Percentiles rank a stretch among this genome's conserved stretches.
These are phyloP conservation scores for Manis crassicaudata DNA, from an alignment of 2,797 vertebrate genomes.

Conservation along the genomic window DNA sequence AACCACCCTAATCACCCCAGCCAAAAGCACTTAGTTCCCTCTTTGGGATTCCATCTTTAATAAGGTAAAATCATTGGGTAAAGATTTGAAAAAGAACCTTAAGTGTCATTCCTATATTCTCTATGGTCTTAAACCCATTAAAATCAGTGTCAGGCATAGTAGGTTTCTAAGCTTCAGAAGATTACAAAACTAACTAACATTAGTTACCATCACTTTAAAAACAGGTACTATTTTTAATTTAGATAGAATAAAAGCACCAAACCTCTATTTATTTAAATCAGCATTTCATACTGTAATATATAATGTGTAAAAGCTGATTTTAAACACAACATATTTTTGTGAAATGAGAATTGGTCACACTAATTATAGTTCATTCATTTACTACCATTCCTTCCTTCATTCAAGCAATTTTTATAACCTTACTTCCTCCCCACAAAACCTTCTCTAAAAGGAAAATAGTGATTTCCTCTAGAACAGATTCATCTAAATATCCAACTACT, in stretches of 20 bases:
- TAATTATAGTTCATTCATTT: slow-evolving; percentile 8
- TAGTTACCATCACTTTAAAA: not conserved
- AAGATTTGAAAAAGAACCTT: not conserved
- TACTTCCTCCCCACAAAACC: not conserved
- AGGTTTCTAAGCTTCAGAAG: not conserved
- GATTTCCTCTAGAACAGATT: slow-evolving; percentile 9
- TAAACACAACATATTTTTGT: not conserved
- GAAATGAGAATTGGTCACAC: not conserved
- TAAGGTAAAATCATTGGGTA: not conserved
- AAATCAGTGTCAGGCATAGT: not conserved
- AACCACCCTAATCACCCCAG: not conserved
- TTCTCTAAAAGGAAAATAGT: slow-evolving; percentile 14
- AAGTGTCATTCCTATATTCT: not conserved
- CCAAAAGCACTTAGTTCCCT: not conserved
- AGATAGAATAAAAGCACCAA: not conserved
- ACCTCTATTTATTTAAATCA: slow-evolving; percentile 1
- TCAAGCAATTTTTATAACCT: slow-evolving; percentile 16
- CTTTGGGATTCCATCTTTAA: not conserved
- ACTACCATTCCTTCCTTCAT: not conserved
- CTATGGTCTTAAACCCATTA: not conserved
- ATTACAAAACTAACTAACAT: not conserved
- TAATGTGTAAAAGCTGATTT: not conserved
- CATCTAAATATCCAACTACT: slow-evolving; percentile 34
- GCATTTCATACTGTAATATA: not conserved
- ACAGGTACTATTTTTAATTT: not conserved